phyloP scores from a whole-genome alignment of 2,797 vertebrate genomes.

The Psittacula derbiana region DNA sequence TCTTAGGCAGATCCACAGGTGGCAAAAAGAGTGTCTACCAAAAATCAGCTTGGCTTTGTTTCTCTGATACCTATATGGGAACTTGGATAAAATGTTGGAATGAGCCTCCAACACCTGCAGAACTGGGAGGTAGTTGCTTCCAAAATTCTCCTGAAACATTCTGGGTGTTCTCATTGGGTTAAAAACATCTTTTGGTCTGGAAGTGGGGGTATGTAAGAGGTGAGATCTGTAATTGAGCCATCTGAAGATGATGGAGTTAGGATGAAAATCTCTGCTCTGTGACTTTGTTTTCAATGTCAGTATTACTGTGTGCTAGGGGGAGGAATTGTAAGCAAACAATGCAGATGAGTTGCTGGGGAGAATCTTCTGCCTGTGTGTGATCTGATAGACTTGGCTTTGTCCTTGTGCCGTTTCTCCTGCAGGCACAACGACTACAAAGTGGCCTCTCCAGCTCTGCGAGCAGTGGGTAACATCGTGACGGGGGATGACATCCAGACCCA shows the following conservation, averaged over 20 bases:
- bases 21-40: too few relatives aligned
- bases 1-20: not conserved
- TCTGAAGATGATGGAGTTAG: not conserved
- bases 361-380: not conserved
- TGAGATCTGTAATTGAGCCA: not conserved
- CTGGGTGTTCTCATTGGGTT: not conserved
- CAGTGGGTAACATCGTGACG: slow-evolving; percentile 97
- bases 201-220: not conserved
- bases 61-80: not conserved
- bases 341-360: not conserved
- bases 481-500: slow-evolving; percentile 98
- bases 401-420: not conserved
- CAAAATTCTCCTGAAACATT: not conserved
- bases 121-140: not conserved
- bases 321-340: not conserved
- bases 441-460: slow-evolving; percentile 93
- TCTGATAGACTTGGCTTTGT: not conserved
- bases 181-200: not conserved
- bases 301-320: accelerated
- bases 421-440: slow-evolving; percentile 99
- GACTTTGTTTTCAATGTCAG: not conserved
- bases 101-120: not conserved
- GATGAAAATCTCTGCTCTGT: not conserved
- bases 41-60: not conserved
- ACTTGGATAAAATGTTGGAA: not conserved